These are phyloP conservation scores for Merluccius polli DNA, from an alignment of 2,797 vertebrate genomes.

Conservation along the genomic window DNA sequence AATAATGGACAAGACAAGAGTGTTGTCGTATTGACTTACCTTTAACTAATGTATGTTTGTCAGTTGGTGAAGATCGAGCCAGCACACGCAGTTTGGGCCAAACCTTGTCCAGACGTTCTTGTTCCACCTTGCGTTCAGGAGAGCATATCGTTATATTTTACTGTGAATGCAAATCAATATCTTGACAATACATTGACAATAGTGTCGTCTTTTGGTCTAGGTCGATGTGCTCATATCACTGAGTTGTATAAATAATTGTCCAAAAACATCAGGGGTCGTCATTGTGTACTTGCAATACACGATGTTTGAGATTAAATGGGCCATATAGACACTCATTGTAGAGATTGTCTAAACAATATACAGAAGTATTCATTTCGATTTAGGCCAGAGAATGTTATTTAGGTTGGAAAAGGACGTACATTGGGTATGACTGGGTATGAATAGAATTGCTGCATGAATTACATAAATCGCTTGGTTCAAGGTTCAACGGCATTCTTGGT, in stretches of 20 bases:
- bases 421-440: too few relatives aligned
- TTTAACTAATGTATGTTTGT: conserved; percentile 98
- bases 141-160: background rate
- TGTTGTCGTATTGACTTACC: conserved; percentile 66
- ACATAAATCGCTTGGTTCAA: background rate
- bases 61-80: conserved; percentile 93
- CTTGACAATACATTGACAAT: background rate
- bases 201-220: background rate
- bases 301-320: too few relatives aligned
- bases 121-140: conserved; percentile 80
- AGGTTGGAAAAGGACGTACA: too few relatives aligned
- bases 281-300: too few relatives aligned
- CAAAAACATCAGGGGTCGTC: too few relatives aligned
- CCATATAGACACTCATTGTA: too few relatives aligned
- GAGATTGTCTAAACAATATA: too few relatives aligned
- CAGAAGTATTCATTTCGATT: too few relatives aligned
- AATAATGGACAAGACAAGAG: background rate
- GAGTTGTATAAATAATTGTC: too few relatives aligned
- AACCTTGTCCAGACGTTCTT: conserved; percentile 94
- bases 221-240: background rate
- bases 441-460: background rate
- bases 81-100: conserved; percentile 95
- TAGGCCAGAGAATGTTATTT: too few relatives aligned
- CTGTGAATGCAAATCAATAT: background rate
- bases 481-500: background rate